These are phyloP conservation scores for Actinostola sp. DNA, from an alignment of 92 coral and sea anemone genomes.

Conservation along the genomic window DNA sequence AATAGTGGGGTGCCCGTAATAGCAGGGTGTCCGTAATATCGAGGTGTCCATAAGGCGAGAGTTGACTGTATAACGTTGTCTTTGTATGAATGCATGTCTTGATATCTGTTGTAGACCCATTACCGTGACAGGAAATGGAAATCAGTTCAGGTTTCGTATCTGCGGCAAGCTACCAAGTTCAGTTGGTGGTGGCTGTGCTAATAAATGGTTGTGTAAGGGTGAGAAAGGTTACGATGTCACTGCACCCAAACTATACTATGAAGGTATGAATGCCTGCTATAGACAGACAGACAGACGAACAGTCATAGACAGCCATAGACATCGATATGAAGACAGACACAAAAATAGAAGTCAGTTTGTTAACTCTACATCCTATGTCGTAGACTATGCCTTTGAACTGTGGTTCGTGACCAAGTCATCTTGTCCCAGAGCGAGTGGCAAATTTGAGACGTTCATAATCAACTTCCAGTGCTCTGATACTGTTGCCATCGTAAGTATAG, in stretches of 20 bases:
- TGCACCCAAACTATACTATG: constrained; percentile 11
- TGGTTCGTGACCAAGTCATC: constrained; percentile 10
- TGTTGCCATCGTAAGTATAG: constrained; percentile 5
- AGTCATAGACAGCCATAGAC: background rate
- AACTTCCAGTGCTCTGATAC: constrained; percentile 51
- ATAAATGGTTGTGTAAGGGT: constrained; percentile 2
- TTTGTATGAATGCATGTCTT: too few relatives aligned
- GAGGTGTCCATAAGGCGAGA: too few relatives aligned
- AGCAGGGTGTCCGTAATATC: too few relatives aligned
- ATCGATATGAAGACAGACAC: too few relatives aligned
- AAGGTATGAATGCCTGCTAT: background rate
- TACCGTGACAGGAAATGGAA: too few relatives aligned
- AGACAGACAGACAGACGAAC: background rate
- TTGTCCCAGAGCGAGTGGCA: background rate
- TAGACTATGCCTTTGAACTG: constrained; percentile 27
- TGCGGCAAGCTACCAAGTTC: background rate
- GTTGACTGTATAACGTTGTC: too few relatives aligned
- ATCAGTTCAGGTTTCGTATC: background rate
- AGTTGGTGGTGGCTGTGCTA: background rate
- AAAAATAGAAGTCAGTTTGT: too few relatives aligned
- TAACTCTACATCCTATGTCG: background rate
- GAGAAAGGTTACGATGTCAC: background rate
- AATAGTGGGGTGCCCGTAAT: too few relatives aligned
- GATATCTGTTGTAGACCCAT: background rate
- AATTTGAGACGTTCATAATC: constrained; percentile 22